Percentiles rank a stretch among this genome's conserved stretches.
Evolutionary conservation across 1,140 invertebrate genomes (phyloP).

Genomic region (Drosophila sulfurigaster): DNA sequence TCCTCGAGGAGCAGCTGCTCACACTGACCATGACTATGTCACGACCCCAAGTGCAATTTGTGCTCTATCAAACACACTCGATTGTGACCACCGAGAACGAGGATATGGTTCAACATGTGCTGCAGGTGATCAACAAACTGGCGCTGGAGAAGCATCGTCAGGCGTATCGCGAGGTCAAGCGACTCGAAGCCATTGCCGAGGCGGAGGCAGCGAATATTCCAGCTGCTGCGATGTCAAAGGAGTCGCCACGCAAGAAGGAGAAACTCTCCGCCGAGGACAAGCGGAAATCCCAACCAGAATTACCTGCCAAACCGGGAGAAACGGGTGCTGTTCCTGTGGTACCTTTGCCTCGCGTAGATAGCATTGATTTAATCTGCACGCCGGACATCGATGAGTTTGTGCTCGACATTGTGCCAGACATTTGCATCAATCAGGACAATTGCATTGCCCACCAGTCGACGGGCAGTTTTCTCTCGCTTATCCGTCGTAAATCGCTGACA

Average conservation of each 20-base stretch:
- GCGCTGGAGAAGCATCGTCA: constrained; percentile 87
- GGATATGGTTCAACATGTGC: constrained; percentile 87
- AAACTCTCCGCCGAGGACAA: constrained; percentile 56
- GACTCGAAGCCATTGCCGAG: constrained; percentile 77
- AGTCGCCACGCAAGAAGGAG: constrained; percentile 74
- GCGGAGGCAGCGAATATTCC: constrained; percentile 77
- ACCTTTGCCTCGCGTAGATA: constrained; percentile 55
- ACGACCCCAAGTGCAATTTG: constrained; percentile 89
- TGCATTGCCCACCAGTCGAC: constrained; percentile 85
- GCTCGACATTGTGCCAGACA: constrained; percentile 86
- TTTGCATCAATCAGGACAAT: constrained; percentile 86
- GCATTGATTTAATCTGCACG: constrained; percentile 81
- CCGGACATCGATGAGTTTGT: constrained; percentile 91
- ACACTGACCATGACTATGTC: constrained; percentile 89
- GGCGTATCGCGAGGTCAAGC: constrained; percentile 70
- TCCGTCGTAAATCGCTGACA: constrained; percentile 90
- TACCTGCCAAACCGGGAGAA: constrained; percentile 21
- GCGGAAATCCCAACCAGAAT: constrained; percentile 52
- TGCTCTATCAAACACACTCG: constrained; percentile 90
- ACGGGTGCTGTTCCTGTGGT: neutral
- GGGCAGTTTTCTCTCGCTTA: constrained; percentile 89
- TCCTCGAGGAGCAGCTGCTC: constrained; percentile 89
- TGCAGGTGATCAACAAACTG: constrained; percentile 88
- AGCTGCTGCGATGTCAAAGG: constrained; percentile 69
- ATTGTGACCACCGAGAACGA: constrained; percentile 89